These are phyloP conservation scores for Orthochromis indermauri DNA, from an alignment of 2,113 vertebrate genomes.

Conservation along the genomic window DNA sequence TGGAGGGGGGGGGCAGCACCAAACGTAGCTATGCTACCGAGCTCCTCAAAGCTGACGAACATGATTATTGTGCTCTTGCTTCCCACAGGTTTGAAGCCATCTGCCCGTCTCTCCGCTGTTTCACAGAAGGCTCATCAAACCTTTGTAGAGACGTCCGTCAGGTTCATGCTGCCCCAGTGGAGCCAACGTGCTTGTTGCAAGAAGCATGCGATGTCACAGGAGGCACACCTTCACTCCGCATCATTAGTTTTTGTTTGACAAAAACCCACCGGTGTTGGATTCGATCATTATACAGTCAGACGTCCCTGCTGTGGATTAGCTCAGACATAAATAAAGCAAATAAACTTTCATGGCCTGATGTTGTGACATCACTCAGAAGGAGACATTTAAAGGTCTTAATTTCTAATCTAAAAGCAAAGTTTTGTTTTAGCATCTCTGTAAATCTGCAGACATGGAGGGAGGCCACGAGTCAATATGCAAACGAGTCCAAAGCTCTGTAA, in stretches of 20 bases:
- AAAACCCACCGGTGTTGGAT: not conserved
- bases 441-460: not conserved
- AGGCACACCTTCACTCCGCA: accelerated
- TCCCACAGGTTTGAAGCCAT: not conserved
- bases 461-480: not conserved
- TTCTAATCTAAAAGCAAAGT: not conserved
- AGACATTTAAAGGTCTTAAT: not conserved
- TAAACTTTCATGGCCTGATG: not conserved
- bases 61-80: not conserved
- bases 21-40: not conserved
- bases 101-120: not conserved
- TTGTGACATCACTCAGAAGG: not conserved
- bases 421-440: not conserved
- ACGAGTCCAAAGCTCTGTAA: not conserved
- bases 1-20: not conserved
- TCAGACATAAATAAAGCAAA: not conserved
- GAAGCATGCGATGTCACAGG: accelerated
- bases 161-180: not conserved
- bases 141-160: not conserved
- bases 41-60: not conserved
- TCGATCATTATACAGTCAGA: not conserved
- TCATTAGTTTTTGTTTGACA: not conserved
- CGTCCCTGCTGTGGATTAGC: not conserved
- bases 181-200: not conserved
- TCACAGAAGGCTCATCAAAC: not conserved